Percentiles rank a stretch among this genome's conserved stretches.
Conservation (phyloP, 2,113 vertebrate species). For the Tichodroma muraria region DNA sequence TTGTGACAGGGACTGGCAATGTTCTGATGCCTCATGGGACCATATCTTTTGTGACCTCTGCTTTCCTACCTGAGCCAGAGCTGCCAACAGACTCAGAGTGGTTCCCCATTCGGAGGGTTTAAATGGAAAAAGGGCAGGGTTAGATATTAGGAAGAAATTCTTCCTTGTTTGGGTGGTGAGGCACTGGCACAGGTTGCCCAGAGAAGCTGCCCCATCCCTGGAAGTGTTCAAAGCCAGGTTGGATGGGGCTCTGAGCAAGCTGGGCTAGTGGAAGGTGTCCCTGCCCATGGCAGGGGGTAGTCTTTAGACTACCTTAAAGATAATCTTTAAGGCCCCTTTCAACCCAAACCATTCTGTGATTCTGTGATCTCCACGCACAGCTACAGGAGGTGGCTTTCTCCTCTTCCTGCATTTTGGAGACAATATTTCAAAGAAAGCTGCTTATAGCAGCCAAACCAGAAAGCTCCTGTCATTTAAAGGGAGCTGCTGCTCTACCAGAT, state of each 20-base stretch:
- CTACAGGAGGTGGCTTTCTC: neutral
- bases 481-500: neutral
- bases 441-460: neutral
- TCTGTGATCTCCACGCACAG: neutral
- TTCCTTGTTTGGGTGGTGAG: neutral
- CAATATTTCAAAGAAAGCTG: neutral
- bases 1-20: neutral
- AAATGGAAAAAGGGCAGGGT: neutral
- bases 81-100: neutral
- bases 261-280: neutral
- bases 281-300: neutral
- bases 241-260: neutral
- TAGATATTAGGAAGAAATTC: neutral
- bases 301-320: no score
- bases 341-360: neutral
- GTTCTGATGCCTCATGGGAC: neutral
- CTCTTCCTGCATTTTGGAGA: neutral
- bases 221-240: neutral
- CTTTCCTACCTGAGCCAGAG: neutral
- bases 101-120: neutral
- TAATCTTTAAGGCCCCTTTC: neutral
- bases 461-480: neutral
- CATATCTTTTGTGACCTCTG: neutral
- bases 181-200: neutral
- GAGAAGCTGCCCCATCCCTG: neutral